These are phyloP conservation scores for Megaleporinus macrocephalus DNA, from an alignment of 2,113 vertebrate genomes.

Conservation along the genomic window DNA sequence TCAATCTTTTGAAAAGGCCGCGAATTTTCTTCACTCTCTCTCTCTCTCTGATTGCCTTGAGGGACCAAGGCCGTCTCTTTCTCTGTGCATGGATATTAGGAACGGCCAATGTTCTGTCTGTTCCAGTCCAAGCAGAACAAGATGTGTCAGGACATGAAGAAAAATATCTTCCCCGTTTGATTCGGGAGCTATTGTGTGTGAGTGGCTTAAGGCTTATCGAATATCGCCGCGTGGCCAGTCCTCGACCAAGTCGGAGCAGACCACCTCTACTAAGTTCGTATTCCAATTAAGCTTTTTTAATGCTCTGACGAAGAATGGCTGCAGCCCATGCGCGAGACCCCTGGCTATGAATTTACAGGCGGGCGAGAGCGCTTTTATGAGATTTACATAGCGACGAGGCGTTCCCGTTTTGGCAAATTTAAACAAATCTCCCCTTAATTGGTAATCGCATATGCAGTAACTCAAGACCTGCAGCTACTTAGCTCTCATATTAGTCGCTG, in stretches of 20 bases:
- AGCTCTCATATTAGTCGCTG: constrained; percentile 85
- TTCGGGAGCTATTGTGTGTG: constrained; percentile 5
- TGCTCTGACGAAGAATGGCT: constrained; percentile 34
- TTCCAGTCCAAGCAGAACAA: background rate
- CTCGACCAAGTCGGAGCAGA: constrained; percentile 29
- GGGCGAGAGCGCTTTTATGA: constrained; percentile 76
- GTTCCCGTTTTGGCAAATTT: constrained; percentile 84
- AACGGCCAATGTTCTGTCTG: background rate
- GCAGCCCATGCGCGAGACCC: constrained; percentile 59
- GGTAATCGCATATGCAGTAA: constrained; percentile 89
- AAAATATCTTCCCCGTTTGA: background rate
- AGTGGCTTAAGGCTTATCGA: constrained; percentile 16
- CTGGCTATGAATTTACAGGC: constrained; percentile 71
- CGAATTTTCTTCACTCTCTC: background rate
- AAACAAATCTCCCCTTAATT: constrained; percentile 94
- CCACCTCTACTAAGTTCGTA: constrained; percentile 51
- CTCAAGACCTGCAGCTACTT: constrained; percentile 86
- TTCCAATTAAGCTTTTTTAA: constrained; percentile 55
- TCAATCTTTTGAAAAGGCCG: background rate
- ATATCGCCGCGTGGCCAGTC: constrained; percentile 25
- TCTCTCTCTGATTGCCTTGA: background rate
- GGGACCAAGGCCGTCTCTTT: background rate
- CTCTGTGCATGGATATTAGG: background rate
- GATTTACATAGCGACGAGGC: constrained; percentile 82
- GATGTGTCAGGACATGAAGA: background rate